Evolutionary conservation across 2,888 invertebrate genomes (phyloP).

Genomic region (Chrysomela aeneicollis): DNA sequence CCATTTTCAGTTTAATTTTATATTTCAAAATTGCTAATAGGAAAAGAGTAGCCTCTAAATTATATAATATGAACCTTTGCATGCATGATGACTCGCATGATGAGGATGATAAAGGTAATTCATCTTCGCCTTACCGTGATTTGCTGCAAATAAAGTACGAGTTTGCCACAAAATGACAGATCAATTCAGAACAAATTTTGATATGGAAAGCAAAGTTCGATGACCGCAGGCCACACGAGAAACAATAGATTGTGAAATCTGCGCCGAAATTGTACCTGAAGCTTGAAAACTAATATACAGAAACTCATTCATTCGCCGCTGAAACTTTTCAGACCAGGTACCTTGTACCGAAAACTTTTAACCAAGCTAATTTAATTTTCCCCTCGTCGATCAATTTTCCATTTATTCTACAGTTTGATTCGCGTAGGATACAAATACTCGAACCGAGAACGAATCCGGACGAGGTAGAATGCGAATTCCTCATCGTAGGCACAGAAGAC

Average conservation of each 20-base stretch:
- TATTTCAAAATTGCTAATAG: no score
- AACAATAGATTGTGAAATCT: background rate
- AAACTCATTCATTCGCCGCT: constrained; percentile 18
- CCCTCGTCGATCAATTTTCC: constrained; percentile 40
- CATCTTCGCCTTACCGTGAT: no score
- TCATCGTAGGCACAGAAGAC: background rate
- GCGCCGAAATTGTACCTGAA: constrained; percentile 8
- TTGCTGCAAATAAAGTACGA: no score
- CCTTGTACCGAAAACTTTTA: constrained; percentile 30
- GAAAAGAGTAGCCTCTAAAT: no score
- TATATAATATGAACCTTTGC: no score
- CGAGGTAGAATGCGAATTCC: background rate
- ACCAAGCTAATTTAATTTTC: constrained; percentile 33
- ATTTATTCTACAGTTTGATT: constrained; percentile 40
- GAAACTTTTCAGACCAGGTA: constrained; percentile 21
- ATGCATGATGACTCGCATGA: no score
- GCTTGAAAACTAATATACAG: constrained; percentile 15
- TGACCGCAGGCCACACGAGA: no score
- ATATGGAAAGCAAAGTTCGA: no score
- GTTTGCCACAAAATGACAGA: no score
- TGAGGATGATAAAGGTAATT: no score
- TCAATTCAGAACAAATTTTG: no score
- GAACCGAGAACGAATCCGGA: constrained; percentile 17
- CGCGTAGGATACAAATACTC: constrained; percentile 30
- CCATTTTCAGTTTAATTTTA: no score